Percentiles rank a stretch among this genome's conserved stretches.
phyloP scores from a whole-genome alignment of 2,113 vertebrate genomes.

The Arvicanthis niloticus region DNA sequence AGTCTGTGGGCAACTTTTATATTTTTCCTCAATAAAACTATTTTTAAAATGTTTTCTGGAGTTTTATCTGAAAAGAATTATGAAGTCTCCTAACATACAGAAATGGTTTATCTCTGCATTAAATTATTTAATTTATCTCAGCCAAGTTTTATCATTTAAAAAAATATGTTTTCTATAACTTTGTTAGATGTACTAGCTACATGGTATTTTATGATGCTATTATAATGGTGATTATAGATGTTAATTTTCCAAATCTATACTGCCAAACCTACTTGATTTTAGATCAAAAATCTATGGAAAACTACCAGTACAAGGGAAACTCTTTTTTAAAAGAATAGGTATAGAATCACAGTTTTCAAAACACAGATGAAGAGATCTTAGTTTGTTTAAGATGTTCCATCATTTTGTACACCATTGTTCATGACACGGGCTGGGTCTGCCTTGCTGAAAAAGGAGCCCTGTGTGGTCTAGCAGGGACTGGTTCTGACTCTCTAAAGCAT shows the following conservation, averaged over 20 bases:
- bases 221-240: neutral
- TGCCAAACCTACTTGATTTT: conserved; percentile 13
- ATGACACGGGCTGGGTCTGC: neutral
- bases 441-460: neutral
- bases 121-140: conserved; percentile 14
- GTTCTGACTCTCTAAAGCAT: neutral
- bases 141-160: conserved; percentile 29
- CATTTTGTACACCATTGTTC: neutral
- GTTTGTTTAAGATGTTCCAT: neutral
- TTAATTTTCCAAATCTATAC: neutral
- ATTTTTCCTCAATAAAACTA: conserved; percentile 23
- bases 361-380: neutral
- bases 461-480: neutral
- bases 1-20: neutral
- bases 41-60: neutral
- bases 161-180: conserved; percentile 1
- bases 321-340: neutral
- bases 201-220: neutral
- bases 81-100: neutral
- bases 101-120: conserved; percentile 16
- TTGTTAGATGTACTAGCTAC: neutral
- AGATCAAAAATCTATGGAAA: conserved; percentile 22
- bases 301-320: neutral
- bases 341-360: conserved; percentile 17
- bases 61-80: neutral